Evolutionary conservation across 1,140 invertebrate species (phyloP), one percentile per base, ranked within the genome.

Genomic region (Oncopeltus fasciatus): DNA sequence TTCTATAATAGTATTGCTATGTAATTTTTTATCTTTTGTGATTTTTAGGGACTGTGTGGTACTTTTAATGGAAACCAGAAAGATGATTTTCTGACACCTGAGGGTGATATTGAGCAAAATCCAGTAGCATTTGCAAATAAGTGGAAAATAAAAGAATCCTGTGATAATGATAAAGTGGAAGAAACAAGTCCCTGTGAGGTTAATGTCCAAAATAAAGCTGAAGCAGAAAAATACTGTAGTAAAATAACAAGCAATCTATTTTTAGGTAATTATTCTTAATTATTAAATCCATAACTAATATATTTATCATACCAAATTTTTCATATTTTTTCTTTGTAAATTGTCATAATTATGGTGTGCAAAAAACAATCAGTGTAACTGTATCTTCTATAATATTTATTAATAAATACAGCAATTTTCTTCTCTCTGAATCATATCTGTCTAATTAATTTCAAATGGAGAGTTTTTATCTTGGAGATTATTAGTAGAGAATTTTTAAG

Each of bases 41-140:
- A 60, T 59, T 63, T 70, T 38, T 67, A 83, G 76, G 92, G 91
- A 63, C 76, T 95, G 5, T 95, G 92, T 69, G 92, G 92, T 20
- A 93, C 89, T 0, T 94, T 90, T 70, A 90, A 87, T 62, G 74
- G 80, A 14, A 92, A 90, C 69, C 88, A 90, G 70, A 85, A 86
- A 67, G 89, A 94, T 70, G 92, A 95, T 71, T 93, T 94, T 72
- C 69, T 88, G 5, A 93, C 91, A 0, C 87, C 85, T 0, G 85
- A 92, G 69, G 85, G 86, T 18, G 89, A 92, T 69, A 72, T 87
- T 0, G 90, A 93, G 69, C 81, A 85, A 47, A 78, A 84, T 0
- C 75, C 83, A 0, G 75, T 82, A 9, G 78, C 84, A 0, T 94
- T 95, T 72, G 89, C 88, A 0, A 89, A 91, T 70, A 90, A 90